Evolutionary conservation across 2,113 vertebrate species (phyloP), one percentile per base, ranked within the genome.

Genomic region (Takifugu flavidus): DNA sequence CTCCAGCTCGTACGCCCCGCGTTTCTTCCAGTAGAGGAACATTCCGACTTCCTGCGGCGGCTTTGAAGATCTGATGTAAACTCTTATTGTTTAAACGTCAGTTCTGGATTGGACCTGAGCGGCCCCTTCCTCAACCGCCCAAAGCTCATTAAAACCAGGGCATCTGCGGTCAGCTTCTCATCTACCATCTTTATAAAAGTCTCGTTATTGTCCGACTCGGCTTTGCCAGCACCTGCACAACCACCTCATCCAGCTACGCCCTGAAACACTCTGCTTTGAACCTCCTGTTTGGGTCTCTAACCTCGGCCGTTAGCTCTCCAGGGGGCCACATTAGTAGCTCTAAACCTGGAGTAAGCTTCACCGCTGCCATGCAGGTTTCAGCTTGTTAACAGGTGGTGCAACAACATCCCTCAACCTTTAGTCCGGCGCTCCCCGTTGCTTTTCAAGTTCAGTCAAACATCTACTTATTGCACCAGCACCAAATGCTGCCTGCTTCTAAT

Each of bases 1-100:
- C 87, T 95, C 94, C 83, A 98, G 88, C 78, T 96, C 94, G 0
- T 98, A 98, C 1, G 91, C 82, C 0, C 96, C 96, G 3, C 95
- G 83, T 74, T 94, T 98, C 87, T 74, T 95, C 96, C 96, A 94
- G 87, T 95, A 94, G 14, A 94, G 88, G 80, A 98, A 98, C 96
- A 97, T 98, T 2, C 4, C 59, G 59, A 55, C 53, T 13, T 74
- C 42, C 45, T 67, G 6, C 13, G 25, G 7, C 26, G 26, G 29
- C 25, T 62, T 25, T 58, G 13, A 25, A 25, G 12, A 15, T 45
- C 26, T 31, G 20, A 45, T 10, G 20, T 5, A 1, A 25, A 28
- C 47, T 2, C 49, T 25, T 11, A 55, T 4, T 25, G 3, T 49
- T 53, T 8, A 63, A 53, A 54, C 49, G 44, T 34, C n/a, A 6